phyloP scores from a whole-genome alignment of 2,888 invertebrate species.

The Melinaea menophilus region DNA sequence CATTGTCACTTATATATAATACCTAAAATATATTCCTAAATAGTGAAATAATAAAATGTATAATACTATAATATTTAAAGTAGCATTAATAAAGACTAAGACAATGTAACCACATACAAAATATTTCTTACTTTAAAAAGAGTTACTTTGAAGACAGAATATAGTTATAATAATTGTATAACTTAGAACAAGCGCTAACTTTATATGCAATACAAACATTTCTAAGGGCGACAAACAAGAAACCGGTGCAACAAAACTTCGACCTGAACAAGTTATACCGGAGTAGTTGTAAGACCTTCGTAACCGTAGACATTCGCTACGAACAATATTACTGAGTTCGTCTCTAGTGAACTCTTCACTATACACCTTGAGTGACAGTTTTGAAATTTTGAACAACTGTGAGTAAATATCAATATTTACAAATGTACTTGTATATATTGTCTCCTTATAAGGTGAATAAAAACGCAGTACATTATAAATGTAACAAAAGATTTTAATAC shows the following conservation, averaged over 20 bases:
- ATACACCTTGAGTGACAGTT: background rate
- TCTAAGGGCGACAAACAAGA: slow-evolving; percentile 21
- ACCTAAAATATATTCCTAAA: no score
- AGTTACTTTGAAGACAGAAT: no score
- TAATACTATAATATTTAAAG: no score
- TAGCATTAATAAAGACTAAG: background rate
- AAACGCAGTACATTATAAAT: no score
- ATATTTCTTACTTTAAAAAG: background rate
- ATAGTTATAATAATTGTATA: background rate
- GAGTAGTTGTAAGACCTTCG: slow-evolving; percentile 6
- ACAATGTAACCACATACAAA: background rate
- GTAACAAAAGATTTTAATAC: no score
- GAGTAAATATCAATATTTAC: background rate
- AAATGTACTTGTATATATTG: no score
- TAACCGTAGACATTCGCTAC: slow-evolving; percentile 3
- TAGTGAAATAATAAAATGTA: no score
- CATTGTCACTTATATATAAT: no score
- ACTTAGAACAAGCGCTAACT: background rate
- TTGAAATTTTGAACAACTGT: background rate
- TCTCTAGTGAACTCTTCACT: background rate
- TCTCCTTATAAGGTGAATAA: no score
- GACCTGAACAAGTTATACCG: slow-evolving; percentile 6
- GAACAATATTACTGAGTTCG: background rate
- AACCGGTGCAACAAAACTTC: slow-evolving; percentile 12
- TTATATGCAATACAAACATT: slow-evolving; percentile 21